Percentiles rank a stretch among this genome's conserved stretches.
phyloP scores from a whole-genome alignment of 2,113 vertebrate species.

The Crocuta crocuta region DNA sequence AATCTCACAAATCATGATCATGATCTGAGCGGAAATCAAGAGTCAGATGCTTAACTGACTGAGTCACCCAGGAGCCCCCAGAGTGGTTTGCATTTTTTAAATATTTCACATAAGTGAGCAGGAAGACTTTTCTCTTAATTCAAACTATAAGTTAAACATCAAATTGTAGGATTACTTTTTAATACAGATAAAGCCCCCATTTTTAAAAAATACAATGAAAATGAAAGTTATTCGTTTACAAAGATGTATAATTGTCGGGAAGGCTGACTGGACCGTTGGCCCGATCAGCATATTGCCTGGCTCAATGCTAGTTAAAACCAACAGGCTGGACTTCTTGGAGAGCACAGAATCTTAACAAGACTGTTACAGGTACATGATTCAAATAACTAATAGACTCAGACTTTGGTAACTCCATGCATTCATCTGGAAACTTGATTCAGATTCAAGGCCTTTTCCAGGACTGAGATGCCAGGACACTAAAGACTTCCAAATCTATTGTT shows the following conservation, averaged over 20 bases:
- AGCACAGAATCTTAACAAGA: background rate
- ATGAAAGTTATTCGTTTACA: background rate
- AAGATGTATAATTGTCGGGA: background rate
- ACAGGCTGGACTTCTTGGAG: background rate
- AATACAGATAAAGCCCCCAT: background rate
- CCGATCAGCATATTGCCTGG: background rate
- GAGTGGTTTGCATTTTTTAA: background rate
- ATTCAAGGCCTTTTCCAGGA: background rate
- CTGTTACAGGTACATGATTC: background rate
- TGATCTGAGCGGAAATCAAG: too few relatives aligned
- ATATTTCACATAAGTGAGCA: background rate
- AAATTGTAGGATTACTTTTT: background rate
- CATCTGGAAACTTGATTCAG: background rate
- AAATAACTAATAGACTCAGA: background rate
- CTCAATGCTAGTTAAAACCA: background rate
- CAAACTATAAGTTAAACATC: background rate
- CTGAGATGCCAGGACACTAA: background rate
- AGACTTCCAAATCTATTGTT: background rate
- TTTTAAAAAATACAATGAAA: conserved; percentile 17
- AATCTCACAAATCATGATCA: too few relatives aligned
- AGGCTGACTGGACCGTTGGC: background rate
- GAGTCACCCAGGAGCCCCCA: too few relatives aligned
- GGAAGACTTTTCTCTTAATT: background rate
- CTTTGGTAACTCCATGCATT: background rate
- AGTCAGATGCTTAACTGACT: too few relatives aligned